Base-by-base conservation (phyloP, 2,113 vertebrate genomes). In the Heterotilapia buettikoferi region DNA sequence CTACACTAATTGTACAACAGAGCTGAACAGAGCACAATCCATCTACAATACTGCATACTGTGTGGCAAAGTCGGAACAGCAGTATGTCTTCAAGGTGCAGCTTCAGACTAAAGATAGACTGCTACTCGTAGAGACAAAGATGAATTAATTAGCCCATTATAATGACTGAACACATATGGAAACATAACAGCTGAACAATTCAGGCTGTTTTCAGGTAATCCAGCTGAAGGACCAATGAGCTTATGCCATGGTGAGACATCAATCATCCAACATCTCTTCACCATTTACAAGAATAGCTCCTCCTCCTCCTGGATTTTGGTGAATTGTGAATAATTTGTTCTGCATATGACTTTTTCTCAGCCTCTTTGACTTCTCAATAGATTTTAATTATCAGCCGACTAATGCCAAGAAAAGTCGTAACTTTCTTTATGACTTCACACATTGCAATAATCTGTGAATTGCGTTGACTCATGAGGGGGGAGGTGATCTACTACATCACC, bases 381-480 rank as follows among this genome's bases (percentile, higher is more conserved):
- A 47, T 73, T 45, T 45, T 45, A 45, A 26, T 73, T 45, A 24
- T 45, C 21, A 73, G 38, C 38, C 5, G 3, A 45, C 0, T 24
- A 26, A 24, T 45, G 66, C 21, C 12, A 73, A 45, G 13, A 6
- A 73, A 6, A 73, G 38, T 45, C 5, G 3, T 18, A 73, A 73
- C 8, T 0, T 45, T 73, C 21, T 73, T 45, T 73, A 14, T 45
- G 21, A 10, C 68, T 10, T 78, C 26, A 31, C 6, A 50, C 16
- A 31, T 50, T 50, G 18, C 71, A 50, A 29, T 47, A 47, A 76
- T 26, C 43, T 47, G 24, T 47, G 6, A 47, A 76, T 50, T 50
- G 9, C 7, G 43, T 0, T 78, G 3, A 29, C 10, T 78, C 24
- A 3, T 12, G 68, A 47, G 1, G 2, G 16, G 16, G 1, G 57